Conservation (phyloP, 2,113 vertebrate species). For the Tor tambroides region DNA sequence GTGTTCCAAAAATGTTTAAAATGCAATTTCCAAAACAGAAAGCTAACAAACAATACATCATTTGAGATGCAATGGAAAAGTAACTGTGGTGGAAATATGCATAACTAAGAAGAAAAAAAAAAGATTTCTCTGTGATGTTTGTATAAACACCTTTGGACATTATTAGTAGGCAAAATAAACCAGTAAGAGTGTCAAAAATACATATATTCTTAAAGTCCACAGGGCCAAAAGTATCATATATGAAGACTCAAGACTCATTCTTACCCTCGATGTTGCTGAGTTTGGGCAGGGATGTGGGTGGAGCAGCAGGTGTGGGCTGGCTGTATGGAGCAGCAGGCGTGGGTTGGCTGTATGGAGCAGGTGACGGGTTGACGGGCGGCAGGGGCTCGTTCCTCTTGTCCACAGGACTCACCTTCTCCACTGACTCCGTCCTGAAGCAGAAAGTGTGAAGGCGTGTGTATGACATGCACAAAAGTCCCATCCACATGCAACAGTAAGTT, state of each 20-base stretch:
- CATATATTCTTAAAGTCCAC: background rate
- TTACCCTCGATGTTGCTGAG: constrained; percentile 85
- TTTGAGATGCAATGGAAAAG: background rate
- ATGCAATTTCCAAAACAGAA: background rate
- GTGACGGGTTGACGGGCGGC: constrained; percentile 79
- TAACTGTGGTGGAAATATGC: background rate
- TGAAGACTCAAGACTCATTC: constrained; percentile 19
- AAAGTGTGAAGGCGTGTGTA: too few relatives aligned
- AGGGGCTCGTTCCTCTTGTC: constrained; percentile 89
- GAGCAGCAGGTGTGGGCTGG: constrained; percentile 74
- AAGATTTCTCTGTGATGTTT: background rate
- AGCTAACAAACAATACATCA: background rate
- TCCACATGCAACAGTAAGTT: too few relatives aligned
- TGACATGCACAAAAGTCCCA: constrained; percentile 44
- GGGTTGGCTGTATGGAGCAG: constrained; percentile 83
- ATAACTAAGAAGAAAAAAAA: too few relatives aligned
- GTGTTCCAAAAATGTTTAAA: background rate
- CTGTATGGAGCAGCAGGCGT: constrained; percentile 82
- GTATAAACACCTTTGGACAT: background rate
- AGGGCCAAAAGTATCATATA: background rate
- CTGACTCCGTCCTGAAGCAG: too few relatives aligned
- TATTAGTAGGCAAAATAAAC: background rate
- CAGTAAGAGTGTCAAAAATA: background rate
- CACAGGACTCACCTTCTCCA: constrained; percentile 79
- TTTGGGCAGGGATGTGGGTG: constrained; percentile 84